A percentile compares a stretch with the other conserved stretches of the same genome.
These are phyloP conservation scores for Pelobates cultripes DNA, from an alignment of 2,797 vertebrate genomes.

Conservation along the genomic window DNA sequence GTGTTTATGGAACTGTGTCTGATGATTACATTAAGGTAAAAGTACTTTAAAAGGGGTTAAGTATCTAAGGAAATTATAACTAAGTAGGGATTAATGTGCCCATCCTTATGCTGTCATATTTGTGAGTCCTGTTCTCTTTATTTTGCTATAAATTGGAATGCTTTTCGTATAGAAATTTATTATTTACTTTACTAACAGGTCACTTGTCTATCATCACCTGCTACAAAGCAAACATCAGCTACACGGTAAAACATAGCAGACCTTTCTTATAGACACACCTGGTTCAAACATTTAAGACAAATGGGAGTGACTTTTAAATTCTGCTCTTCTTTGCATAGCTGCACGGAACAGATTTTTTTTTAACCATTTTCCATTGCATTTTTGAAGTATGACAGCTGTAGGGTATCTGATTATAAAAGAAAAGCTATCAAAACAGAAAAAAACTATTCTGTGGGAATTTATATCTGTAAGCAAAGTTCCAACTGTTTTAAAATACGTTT, in stretches of 20 bases:
- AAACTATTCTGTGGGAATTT: constrained; percentile 27
- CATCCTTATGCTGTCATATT: constrained; percentile 58
- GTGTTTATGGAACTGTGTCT: constrained; percentile 50
- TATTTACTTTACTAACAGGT: constrained; percentile 66
- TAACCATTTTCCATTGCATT: constrained; percentile 55
- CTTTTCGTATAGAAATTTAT: constrained; percentile 64
- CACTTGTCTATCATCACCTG: constrained; percentile 66
- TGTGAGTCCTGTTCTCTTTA: constrained; percentile 63
- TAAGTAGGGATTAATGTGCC: constrained; percentile 50
- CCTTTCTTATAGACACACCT: constrained; percentile 72
- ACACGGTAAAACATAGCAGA: constrained; percentile 63
- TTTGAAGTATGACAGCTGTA: constrained; percentile 52
- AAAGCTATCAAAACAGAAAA: too few relatives aligned
- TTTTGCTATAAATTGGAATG: constrained; percentile 64
- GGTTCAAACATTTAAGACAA: constrained; percentile 74
- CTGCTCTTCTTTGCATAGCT: constrained; percentile 66
- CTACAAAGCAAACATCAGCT: constrained; percentile 72
- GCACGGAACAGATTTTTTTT: constrained; percentile 57
- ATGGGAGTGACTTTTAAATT: constrained; percentile 68
- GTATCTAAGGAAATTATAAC: constrained; percentile 55
- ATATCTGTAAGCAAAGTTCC: constrained; percentile 38
- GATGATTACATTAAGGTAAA: constrained; percentile 17
- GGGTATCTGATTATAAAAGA: constrained; percentile 14
- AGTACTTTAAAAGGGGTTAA: constrained; percentile 50
- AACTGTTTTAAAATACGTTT: constrained; percentile 17